phyloP scores from a whole-genome alignment of 2,888 invertebrate species.

The Amiota minor region DNA sequence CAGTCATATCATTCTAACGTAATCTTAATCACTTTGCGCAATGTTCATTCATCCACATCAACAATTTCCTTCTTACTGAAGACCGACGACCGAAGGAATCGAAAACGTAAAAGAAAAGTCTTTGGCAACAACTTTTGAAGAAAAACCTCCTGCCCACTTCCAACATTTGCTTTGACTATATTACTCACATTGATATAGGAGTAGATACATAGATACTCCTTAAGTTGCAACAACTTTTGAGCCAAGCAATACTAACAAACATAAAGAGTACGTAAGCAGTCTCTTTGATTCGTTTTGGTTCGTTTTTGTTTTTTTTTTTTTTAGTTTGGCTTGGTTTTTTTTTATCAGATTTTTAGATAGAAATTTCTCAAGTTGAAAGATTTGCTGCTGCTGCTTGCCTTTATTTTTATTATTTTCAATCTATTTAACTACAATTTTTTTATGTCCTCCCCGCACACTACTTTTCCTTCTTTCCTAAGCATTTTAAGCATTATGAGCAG shows the following conservation, averaged over 20 bases:
- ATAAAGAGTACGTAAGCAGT: conserved; percentile 16
- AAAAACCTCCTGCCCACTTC: background rate
- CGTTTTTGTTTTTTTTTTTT: conserved; percentile 41
- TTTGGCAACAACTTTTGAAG: conserved; percentile 12
- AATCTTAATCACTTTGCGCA: conserved; percentile 71
- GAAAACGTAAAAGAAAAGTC: conserved; percentile 19
- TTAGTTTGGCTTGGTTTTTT: conserved; percentile 48
- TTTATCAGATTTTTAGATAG: conserved; percentile 61
- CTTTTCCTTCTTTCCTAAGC: conserved; percentile 1
- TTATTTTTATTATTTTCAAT: conserved; percentile 28
- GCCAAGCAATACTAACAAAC: no score
- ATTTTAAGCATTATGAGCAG: conserved; percentile 8
- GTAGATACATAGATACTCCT: no score
- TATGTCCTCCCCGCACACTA: background rate
- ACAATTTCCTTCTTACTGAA: conserved; percentile 63
- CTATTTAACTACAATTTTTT: conserved; percentile 28
- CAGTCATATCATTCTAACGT: conserved; percentile 61
- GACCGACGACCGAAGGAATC: background rate
- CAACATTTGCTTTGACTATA: background rate
- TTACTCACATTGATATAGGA: no score
- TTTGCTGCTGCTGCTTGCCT: conserved; percentile 34
- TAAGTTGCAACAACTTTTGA: no score
- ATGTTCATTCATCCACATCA: conserved; percentile 72
- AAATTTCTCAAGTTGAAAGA: conserved; percentile 54
- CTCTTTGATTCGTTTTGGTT: conserved; percentile 28